Base-by-base conservation (phyloP, 2,888 invertebrate species). In the Cantharis flavilabris region DNA sequence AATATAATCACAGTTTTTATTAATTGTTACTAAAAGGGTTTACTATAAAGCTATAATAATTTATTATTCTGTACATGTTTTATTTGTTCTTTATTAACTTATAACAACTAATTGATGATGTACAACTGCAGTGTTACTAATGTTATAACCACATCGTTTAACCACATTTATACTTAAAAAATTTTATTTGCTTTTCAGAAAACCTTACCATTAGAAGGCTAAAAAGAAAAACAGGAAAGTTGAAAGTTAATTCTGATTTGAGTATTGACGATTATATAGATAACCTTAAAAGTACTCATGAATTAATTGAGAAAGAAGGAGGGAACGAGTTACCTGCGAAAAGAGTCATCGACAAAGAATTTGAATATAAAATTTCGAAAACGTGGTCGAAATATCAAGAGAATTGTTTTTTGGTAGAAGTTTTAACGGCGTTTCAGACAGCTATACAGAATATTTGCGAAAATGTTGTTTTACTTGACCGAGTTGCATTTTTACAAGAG, bases 361-460 rank as follows among this genome's bases (percentile, higher is more conserved):
- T 81, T 76, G 70, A 71, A 62, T 11, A 10, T 14, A 76, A 73
- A 76, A 62, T 79, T 26, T 82, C 79, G 62, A 81, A 84, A 80
- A 86, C 85, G 82, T 88, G 88, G 87, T 76, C 80, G 9, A 78
- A 81, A 65, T 80, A 86, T 76, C 83, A 78, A 82, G 84, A 74
- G 80, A 84, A 86, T 75, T 89, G 80, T 84, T 86, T 63, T 85
- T 86, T 85, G 84, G 86, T 84, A 81, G 90, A 84, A 87, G 88
- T 86, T 78, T 89, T 87, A 78, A 88, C 89, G 23, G 87, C 89
- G 11, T 85, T 92, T 78, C 92, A 92, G 87, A 87, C 86, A 18
- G 83, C 86, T 72, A 87, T 87, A 79, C 90, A 94, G 91, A 89
- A 86, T 80, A 84, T 91, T 69, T 91, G 91, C 81, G 92, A 92